phyloP scores from a whole-genome alignment of 2,797 vertebrate genomes.

The Stomatorhinus walkeri region DNA sequence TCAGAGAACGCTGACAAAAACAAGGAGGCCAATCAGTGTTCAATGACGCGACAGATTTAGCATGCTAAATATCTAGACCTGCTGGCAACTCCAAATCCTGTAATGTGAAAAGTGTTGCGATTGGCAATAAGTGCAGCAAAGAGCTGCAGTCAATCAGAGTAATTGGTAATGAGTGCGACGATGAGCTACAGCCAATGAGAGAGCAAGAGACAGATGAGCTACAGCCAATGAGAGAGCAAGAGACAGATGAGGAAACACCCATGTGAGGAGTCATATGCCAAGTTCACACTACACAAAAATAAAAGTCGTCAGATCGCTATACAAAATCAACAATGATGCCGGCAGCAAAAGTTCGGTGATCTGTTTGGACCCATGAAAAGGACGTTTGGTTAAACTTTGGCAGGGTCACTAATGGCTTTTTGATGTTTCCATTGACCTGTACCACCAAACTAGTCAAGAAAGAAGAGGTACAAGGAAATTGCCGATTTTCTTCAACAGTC shows the following conservation, averaged over 20 bases:
- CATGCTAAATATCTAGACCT: neutral
- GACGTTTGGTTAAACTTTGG: neutral
- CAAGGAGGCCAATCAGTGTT: neutral
- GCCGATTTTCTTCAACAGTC: neutral
- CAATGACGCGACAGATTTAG: neutral
- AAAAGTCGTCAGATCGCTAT: neutral
- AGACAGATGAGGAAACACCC: neutral
- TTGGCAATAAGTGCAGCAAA: neutral
- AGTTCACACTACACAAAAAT: neutral
- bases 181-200: neutral
- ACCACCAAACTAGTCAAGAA: neutral
- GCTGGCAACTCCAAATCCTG: neutral
- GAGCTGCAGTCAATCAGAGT: neutral
- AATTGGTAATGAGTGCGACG: neutral
- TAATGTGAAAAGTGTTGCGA: neutral
- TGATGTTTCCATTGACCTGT: neutral
- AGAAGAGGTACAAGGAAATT: neutral
- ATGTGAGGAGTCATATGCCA: neutral
- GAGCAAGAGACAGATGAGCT: neutral
- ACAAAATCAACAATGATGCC: neutral
- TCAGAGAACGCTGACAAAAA: neutral
- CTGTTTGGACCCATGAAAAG: neutral
- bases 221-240: neutral
- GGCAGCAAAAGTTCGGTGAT: neutral
- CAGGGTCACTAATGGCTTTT: neutral